Base-by-base conservation (phyloP, 2,113 vertebrate genomes). In the Gavia stellata region DNA sequence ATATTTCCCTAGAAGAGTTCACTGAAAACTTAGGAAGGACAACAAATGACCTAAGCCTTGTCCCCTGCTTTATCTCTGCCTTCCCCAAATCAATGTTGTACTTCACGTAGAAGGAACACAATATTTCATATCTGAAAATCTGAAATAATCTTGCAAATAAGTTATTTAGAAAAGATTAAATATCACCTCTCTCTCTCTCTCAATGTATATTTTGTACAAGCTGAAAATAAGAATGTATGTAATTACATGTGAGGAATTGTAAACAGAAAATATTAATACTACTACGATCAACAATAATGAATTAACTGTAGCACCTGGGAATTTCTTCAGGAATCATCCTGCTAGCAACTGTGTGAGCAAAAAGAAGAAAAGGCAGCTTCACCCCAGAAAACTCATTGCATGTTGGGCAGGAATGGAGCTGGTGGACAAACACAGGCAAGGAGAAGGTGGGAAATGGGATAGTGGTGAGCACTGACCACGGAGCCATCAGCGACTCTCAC, bases 1-100 rank as follows among this genome's bases (percentile, higher is more conserved):
- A 70, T 68, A 88, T 92, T 92, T 88, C 55, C 79, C 74, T 70
- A 50, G 33, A 88, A 93, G 49, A 93, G n/a, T 92, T 97, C 85
- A 92, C 74, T 70, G 82, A 88, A 92, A 92, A 83, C 74, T 95
- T 91, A 65, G 91, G 81, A 84, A 83, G 68, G 24, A 91, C 58
- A 96, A 75, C 31, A 75, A 83, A 73, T 56, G 40, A 83, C 82
- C 55, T 72, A 83, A 94, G 28, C 18, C 58, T 89, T 59, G 61
- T 91, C 67, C 12, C 26, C 13, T 85, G 62, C 34, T 44, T 89
- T 84, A 79, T 67, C 61, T 92, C 52, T 84, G 55, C 24, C n/a
- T 94, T 81, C 36, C 38, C 28, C 28, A 85, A 80, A 88, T 79
- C 62, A 65, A 33, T 77, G 62, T 56, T 66, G 55, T 58, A 47